phyloP scores from a whole-genome alignment of 2,797 vertebrate genomes.

The Epinephelus malabaricus region DNA sequence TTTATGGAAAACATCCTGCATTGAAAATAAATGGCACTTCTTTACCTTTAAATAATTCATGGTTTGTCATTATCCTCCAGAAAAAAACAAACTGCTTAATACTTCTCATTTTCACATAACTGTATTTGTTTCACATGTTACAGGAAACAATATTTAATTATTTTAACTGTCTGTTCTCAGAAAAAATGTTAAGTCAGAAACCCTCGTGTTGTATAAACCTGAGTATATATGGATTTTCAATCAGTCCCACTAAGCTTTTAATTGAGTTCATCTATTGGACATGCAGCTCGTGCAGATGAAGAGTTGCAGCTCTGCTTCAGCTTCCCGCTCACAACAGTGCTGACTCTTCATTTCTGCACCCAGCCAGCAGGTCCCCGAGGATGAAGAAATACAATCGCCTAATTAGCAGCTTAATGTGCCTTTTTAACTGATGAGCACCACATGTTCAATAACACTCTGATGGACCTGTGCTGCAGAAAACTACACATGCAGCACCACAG shows the following conservation, averaged over 20 bases:
- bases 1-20: neutral
- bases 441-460: conserved; percentile 56
- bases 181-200: too few relatives aligned
- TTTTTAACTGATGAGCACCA: conserved; percentile 59
- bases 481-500: neutral
- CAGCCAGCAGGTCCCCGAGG: conserved; percentile 31
- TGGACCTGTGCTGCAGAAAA: conserved; percentile 12
- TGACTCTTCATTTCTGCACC: conserved; percentile 40
- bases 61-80: neutral
- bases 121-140: neutral
- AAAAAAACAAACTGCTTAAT: too few relatives aligned
- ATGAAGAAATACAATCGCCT: conserved; percentile 50
- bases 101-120: neutral
- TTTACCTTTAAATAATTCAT: conserved; percentile 4
- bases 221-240: neutral
- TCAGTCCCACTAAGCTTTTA: conserved; percentile 1
- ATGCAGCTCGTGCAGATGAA: conserved; percentile 12
- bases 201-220: neutral
- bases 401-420: conserved; percentile 71
- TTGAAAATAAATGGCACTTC: neutral
- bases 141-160: neutral
- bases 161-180: neutral
- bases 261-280: conserved; percentile 6
- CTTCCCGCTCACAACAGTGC: conserved; percentile 23
- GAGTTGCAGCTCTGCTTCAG: conserved; percentile 23